phyloP scores from a whole-genome alignment of 2,888 invertebrate genomes.

The Drosophila leonis region DNA sequence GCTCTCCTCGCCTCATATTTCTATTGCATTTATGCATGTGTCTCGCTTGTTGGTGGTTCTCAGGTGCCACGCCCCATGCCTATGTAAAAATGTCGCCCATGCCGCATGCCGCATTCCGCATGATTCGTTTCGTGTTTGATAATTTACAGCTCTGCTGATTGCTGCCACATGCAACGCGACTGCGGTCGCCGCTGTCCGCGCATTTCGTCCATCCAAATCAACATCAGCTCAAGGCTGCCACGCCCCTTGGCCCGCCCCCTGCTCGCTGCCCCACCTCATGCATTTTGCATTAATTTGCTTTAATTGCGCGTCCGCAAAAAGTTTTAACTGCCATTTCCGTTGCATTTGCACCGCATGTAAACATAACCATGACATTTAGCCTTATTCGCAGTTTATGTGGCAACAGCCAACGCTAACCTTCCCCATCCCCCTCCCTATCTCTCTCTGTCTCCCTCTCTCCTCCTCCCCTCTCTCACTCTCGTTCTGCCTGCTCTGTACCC shows the following conservation, averaged over 20 bases:
- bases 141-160: conserved; percentile 71
- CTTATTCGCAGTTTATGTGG: conserved; percentile 67
- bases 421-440: neutral
- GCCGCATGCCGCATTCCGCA: conserved; percentile 35
- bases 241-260: neutral
- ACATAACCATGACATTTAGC: conserved; percentile 83
- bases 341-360: conserved; percentile 81
- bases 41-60: neutral
- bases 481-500: neutral
- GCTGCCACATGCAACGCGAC: conserved; percentile 47
- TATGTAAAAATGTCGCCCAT: conserved; percentile 7
- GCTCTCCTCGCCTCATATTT: neutral
- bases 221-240: conserved; percentile 29
- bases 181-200: conserved; percentile 5
- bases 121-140: conserved; percentile 62
- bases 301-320: conserved; percentile 63
- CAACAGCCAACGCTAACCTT: conserved; percentile 4
- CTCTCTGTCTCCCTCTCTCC: neutral
- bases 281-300: conserved; percentile 70
- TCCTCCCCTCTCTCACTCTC: no score
- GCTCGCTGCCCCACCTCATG: conserved; percentile 8
- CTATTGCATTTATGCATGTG: conserved; percentile 18
- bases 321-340: conserved; percentile 73
- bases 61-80: conserved; percentile 5
- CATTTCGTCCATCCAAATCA: conserved; percentile 17